Evolutionary conservation across 2,797 vertebrate species (phyloP).

Genomic region (Diplodus puntazzo): DNA sequence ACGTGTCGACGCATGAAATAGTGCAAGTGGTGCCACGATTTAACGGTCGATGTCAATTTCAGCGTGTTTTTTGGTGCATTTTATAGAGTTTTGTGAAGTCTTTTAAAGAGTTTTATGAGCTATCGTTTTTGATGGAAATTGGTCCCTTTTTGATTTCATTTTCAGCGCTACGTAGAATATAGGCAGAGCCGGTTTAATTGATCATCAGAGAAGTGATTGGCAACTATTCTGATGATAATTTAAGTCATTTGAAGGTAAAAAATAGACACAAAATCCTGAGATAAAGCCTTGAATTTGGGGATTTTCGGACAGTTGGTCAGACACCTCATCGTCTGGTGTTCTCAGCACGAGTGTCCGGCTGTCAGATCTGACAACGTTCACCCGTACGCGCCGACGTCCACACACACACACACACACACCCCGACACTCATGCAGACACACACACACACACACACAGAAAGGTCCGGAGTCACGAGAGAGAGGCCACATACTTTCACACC

Average conservation of each 20-base stretch:
- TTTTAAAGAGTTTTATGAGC: too few species aligned
- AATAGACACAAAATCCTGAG: too few species aligned
- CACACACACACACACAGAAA: slow-evolving; percentile 20
- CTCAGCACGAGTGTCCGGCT: not conserved
- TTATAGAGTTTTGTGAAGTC: too few species aligned
- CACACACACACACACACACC: slow-evolving; percentile 6
- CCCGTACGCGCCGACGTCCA: slow-evolving; percentile 18
- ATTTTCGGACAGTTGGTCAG: not conserved
- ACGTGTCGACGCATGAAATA: not conserved
- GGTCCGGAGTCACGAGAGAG: slow-evolving; percentile 61
- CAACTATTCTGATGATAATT: not conserved
- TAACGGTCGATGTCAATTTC: not conserved
- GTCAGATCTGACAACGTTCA: slow-evolving; percentile 12
- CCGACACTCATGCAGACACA: slow-evolving; percentile 16
- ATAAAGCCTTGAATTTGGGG: too few species aligned
- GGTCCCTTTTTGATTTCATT: not conserved
- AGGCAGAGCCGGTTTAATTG: not conserved
- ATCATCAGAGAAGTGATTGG: not conserved
- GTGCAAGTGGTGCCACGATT: not conserved
- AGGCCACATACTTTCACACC: slow-evolving; percentile 79
- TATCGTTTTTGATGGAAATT: too few species aligned
- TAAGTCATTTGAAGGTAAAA: not conserved
- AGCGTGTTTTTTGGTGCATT: not conserved
- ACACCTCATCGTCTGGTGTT: not conserved
- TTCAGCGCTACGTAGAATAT: not conserved